Conservation (phyloP, 1,140 invertebrate species). For the Proales similis region DNA sequence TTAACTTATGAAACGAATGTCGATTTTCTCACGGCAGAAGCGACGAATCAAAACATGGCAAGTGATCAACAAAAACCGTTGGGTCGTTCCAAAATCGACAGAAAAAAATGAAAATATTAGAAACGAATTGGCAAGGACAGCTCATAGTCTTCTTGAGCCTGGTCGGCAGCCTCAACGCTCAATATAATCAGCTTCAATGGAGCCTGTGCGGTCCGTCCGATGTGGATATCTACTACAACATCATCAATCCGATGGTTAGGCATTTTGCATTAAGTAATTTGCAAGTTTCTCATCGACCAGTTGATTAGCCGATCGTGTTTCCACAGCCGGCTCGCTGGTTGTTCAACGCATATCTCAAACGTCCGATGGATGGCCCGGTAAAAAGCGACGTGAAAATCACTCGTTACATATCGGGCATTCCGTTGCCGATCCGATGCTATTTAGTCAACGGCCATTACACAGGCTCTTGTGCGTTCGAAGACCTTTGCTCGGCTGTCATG, state of each 20-base stretch:
- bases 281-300: constrained; percentile 1
- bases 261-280: not conserved
- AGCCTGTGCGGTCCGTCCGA: constrained; percentile 8
- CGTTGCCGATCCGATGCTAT: constrained; percentile 25
- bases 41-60: too few relatives aligned
- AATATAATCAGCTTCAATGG: constrained; percentile 5
- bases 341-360: constrained; percentile 26
- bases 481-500: constrained; percentile 27
- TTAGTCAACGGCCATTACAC: constrained; percentile 27
- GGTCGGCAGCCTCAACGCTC: too few relatives aligned
- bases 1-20: too few relatives aligned
- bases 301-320: constrained; percentile 19
- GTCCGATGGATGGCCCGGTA: constrained; percentile 33
- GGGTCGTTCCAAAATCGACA: too few relatives aligned
- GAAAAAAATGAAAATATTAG: too few relatives aligned
- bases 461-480: constrained; percentile 28
- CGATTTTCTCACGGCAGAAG: too few relatives aligned
- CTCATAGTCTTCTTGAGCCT: too few relatives aligned
- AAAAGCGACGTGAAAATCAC: constrained; percentile 1
- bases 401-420: constrained; percentile 8
- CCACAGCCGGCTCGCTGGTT: constrained; percentile 21
- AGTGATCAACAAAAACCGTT: too few relatives aligned
- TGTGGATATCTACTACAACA: constrained; percentile 8
- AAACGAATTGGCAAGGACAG: too few relatives aligned
- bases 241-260: constrained; percentile 16